A percentile compares a stretch with the other conserved stretches of the same genome.
Evolutionary conservation across 2,113 vertebrate species (phyloP).

Genomic region (Tympanuchus pallidicinctus): DNA sequence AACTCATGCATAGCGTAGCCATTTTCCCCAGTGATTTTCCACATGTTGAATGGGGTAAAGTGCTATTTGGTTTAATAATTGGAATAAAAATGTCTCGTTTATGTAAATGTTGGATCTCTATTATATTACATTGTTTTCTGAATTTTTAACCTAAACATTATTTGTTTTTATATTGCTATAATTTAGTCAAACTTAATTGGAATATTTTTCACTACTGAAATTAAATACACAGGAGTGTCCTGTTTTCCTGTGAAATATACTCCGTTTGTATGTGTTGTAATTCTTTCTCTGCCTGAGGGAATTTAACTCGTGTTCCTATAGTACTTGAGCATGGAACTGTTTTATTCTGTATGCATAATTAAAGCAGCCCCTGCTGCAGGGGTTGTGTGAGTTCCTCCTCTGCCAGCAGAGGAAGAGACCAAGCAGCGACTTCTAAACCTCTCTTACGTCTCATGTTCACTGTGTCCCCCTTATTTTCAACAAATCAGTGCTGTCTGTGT

Average conservation of each 20-base stretch:
- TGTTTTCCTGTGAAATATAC: background rate
- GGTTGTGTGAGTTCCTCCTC: background rate
- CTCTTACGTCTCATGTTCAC: accelerated
- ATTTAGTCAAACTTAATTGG: background rate
- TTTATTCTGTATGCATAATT: background rate
- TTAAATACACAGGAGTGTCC: background rate
- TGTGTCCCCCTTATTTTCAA: background rate
- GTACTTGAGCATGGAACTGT: background rate
- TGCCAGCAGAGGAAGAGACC: background rate
- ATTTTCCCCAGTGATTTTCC: background rate
- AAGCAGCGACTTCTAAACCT: background rate
- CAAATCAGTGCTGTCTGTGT: accelerated
- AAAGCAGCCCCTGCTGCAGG: background rate
- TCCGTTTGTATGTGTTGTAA: background rate
- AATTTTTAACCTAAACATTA: background rate
- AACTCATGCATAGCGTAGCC: background rate
- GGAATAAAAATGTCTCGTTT: background rate
- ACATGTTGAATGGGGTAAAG: background rate
- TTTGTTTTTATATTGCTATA: background rate
- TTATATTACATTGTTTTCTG: background rate
- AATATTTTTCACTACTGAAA: background rate
- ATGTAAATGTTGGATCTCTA: background rate
- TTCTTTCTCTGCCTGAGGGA: background rate
- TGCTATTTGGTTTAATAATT: background rate
- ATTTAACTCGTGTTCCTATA: background rate